Conservation (phyloP, 2,888 invertebrate species). For the Ecdyonurus torrentis region DNA sequence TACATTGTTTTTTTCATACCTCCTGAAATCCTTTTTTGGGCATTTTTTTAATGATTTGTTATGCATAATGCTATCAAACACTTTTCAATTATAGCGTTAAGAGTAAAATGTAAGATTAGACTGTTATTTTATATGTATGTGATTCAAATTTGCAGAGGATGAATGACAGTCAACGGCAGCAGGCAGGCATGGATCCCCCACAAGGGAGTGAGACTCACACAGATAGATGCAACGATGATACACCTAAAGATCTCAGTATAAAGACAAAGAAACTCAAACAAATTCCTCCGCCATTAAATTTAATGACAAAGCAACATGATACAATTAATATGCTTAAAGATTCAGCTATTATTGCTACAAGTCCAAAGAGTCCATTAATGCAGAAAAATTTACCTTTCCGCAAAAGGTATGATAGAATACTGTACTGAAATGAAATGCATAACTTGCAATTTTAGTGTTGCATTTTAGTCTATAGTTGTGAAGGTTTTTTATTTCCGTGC, state of each 20-base stretch:
- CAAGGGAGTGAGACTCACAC: neutral
- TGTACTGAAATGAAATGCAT: no score
- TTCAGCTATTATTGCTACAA: constrained; percentile 15
- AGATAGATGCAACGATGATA: neutral
- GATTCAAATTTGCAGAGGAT: neutral
- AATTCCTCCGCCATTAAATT: constrained; percentile 17
- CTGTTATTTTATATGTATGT: neutral
- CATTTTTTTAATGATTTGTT: no score
- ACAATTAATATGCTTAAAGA: constrained; percentile 14
- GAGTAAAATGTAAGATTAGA: no score
- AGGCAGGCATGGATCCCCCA: neutral
- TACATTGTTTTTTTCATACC: no score
- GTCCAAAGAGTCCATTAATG: constrained; percentile 16
- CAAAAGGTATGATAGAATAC: constrained; percentile 14
- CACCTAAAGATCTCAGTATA: constrained; percentile 16
- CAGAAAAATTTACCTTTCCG: constrained; percentile 18
- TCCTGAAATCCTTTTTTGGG: no score
- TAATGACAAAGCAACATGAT: constrained; percentile 10
- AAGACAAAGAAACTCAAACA: constrained; percentile 16
- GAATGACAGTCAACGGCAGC: neutral
- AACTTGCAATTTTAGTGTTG: no score
- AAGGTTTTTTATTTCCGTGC: no score
- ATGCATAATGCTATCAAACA: no score
- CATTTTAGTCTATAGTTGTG: no score
- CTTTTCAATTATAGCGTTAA: no score